Percentiles rank a stretch among this genome's conserved stretches.
Evolutionary conservation across 2,888 invertebrate species (phyloP).

Genomic region (Pycnomerus fuliginosus): DNA sequence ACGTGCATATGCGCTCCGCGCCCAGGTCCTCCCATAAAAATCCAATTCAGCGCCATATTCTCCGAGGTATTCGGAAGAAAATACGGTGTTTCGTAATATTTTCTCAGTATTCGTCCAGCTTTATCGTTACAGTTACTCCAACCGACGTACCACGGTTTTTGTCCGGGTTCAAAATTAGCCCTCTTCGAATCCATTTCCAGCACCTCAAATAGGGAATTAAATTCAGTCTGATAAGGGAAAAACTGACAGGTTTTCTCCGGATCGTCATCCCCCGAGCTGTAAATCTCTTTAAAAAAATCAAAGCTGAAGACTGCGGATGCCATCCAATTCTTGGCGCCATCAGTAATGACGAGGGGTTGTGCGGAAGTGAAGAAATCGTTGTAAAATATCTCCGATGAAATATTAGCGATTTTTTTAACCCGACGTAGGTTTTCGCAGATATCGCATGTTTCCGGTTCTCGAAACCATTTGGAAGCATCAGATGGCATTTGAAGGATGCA

Average conservation of each 20-base stretch:
- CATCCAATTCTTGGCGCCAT: slow-evolving; percentile 80
- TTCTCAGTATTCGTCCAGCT: slow-evolving; percentile 73
- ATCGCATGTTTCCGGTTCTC: slow-evolving; percentile 78
- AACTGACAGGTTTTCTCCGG: slow-evolving; percentile 69
- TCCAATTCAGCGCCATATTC: slow-evolving; percentile 90
- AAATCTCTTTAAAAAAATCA: slow-evolving; percentile 79
- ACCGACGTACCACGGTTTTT: slow-evolving; percentile 64
- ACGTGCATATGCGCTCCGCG: slow-evolving; percentile 96
- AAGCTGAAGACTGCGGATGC: slow-evolving; percentile 65
- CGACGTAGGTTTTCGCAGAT: slow-evolving; percentile 68
- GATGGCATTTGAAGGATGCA: slow-evolving; percentile 47
- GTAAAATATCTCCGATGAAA: slow-evolving; percentile 71
- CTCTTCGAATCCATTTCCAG: slow-evolving; percentile 75
- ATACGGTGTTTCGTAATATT: slow-evolving; percentile 82
- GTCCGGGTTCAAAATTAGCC: slow-evolving; percentile 57
- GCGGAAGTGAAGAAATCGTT: slow-evolving; percentile 72
- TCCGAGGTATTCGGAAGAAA: slow-evolving; percentile 86
- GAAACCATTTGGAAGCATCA: slow-evolving; percentile 56
- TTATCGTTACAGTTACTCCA: slow-evolving; percentile 93
- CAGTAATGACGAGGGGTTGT: slow-evolving; percentile 80
- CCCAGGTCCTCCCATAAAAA: slow-evolving; percentile 95
- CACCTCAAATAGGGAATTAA: slow-evolving; percentile 75
- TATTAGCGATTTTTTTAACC: slow-evolving; percentile 66
- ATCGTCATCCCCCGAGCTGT: slow-evolving; percentile 61
- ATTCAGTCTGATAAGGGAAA: slow-evolving; percentile 90